These are phyloP conservation scores for Drosophila meridionalis DNA, from an alignment of 2,888 invertebrate species.

Conservation along the genomic window DNA sequence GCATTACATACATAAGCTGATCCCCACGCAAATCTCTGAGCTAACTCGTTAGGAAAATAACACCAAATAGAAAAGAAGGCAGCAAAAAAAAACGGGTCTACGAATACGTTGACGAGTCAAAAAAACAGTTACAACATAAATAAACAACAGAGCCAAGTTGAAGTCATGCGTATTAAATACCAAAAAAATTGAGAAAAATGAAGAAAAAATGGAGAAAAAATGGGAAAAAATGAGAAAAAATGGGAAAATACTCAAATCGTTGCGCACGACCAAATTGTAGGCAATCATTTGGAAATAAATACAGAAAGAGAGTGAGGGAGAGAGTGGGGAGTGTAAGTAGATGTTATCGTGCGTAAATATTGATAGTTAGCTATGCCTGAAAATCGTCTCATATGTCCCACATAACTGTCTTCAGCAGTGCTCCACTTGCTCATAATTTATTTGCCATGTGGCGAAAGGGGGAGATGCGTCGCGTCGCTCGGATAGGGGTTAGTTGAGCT, in stretches of 20 bases:
- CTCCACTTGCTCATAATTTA: conserved; percentile 65
- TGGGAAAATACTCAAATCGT: conserved; percentile 66
- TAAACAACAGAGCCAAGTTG: conserved; percentile 44
- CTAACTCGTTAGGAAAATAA: conserved; percentile 44
- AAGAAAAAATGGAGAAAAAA: conserved; percentile 35
- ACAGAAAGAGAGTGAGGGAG: conserved; percentile 10
- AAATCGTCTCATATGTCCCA: conserved; percentile 32
- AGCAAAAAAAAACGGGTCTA: conserved; percentile 44
- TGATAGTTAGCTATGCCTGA: conserved; percentile 57
- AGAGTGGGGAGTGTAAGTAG: neutral
- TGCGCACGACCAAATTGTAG: conserved; percentile 77
- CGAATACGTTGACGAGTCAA: conserved; percentile 40
- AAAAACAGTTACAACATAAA: conserved; percentile 69
- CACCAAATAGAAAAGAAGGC: conserved; percentile 30
- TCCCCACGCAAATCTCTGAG: conserved; percentile 45
- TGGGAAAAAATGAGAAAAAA: conserved; percentile 30
- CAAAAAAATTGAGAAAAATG: conserved; percentile 31
- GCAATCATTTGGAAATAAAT: conserved; percentile 72
- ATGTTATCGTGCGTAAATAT: conserved; percentile 40
- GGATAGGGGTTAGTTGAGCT: neutral
- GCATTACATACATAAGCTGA: conserved; percentile 29
- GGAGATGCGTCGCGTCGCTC: neutral
- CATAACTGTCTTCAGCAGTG: conserved; percentile 52
- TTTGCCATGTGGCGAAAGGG: conserved; percentile 30
- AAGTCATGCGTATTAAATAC: conserved; percentile 78